These are phyloP conservation scores for Conger conger DNA, from an alignment of 2,113 vertebrate species.

Conservation along the genomic window DNA sequence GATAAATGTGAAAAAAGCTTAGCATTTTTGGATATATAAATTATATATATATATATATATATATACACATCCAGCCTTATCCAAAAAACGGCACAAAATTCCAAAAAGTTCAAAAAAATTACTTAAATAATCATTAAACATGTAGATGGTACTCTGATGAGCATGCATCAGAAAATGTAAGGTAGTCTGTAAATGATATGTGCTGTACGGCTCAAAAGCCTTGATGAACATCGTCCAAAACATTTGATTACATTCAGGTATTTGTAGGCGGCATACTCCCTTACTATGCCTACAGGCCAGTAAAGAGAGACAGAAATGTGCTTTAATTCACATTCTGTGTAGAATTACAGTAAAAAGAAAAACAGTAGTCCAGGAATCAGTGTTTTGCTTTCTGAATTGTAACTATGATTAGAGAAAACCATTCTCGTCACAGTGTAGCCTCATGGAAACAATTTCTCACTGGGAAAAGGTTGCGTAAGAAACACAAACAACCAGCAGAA, in stretches of 20 bases:
- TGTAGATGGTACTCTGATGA: too few relatives aligned
- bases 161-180: too few relatives aligned
- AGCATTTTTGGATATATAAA: background rate
- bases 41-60: too few relatives aligned
- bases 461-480: slow-evolving; percentile 19
- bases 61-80: background rate
- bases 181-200: too few relatives aligned
- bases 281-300: too few relatives aligned
- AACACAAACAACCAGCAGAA: slow-evolving; percentile 18
- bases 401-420: slow-evolving; percentile 10
- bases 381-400: background rate
- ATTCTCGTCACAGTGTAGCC: slow-evolving; percentile 15
- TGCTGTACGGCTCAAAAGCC: background rate
- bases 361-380: too few relatives aligned
- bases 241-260: background rate
- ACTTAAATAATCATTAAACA: too few relatives aligned
- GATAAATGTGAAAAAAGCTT: background rate
- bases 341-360: background rate
- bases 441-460: slow-evolving; percentile 26
- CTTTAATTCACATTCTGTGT: too few relatives aligned
- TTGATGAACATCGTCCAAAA: background rate
- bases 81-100: background rate
- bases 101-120: too few relatives aligned
- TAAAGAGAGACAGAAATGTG: too few relatives aligned
- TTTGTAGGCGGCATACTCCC: too few relatives aligned